Base-by-base conservation (phyloP, 2,113 vertebrate species). In the Athene cunicularia region DNA sequence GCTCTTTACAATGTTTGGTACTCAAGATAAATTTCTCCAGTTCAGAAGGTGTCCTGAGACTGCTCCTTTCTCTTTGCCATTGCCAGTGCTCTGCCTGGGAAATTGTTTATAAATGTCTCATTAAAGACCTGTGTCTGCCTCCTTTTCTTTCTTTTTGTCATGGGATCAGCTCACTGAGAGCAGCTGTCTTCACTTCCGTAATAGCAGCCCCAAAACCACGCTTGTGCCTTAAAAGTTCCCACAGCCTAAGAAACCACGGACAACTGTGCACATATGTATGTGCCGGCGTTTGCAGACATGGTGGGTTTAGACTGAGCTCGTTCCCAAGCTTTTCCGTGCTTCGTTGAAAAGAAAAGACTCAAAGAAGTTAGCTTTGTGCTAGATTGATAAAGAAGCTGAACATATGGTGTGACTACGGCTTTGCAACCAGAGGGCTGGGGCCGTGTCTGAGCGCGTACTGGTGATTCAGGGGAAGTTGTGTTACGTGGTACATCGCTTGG, bases 61-160 rank as follows among this genome's bases (percentile, higher is more conserved):
- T 30, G 56, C 47, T 92, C 22, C 21, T 58, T 60, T 82, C 58
- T 86, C 67, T 33, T 81, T 75, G 86, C 86, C 58, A 16, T 21
- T 41, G 85, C 82, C 83, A 86, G 71, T 33, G 70, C 56, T 93
- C 53, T 94, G 95, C 68, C 91, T 97, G 93, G 93, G 81, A 97
- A 97, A 93, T 76, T 5, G 5, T 86, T 96, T 95, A 45, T 94
- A 93, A 93, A 93, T 35, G 84, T 93, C 97, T 91, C 90, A 70
- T 95, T 95, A 95, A 86, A 93, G 91, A 80, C 84, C 81, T 75
- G 55, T 76, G 84, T 82, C 86, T 95, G 95, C 91, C 95, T 95
- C 89, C 89, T 95, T 94, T 91, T 87, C 87, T 96, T 75, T 93
- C 74, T 90, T 72, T 94, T 84, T 95, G 88, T 84, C 86, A 59